A percentile compares a stretch with the other conserved stretches of the same genome.
Conservation (phyloP, 1,140 invertebrate genomes). For the Macrotrachela quadricornifera region DNA sequence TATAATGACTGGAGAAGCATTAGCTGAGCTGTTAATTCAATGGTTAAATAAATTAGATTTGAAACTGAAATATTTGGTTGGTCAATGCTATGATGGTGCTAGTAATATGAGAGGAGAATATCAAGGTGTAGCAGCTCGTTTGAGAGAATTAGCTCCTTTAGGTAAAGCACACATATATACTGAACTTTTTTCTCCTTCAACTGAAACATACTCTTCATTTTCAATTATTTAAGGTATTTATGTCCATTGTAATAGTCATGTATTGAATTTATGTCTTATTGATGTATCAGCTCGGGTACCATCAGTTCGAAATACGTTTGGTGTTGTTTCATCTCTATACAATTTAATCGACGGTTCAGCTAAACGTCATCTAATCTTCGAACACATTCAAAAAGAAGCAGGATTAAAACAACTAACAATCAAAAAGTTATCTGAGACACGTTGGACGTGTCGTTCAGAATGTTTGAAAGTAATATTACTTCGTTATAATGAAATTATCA, state of each 20-base stretch:
- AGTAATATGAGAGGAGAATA: not conserved
- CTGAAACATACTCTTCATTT: no score
- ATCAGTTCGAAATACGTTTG: not conserved
- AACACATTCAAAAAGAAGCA: not conserved
- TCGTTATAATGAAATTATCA: not conserved
- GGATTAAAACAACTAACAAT: not conserved
- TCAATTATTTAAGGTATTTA: not conserved
- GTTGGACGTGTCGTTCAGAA: not conserved
- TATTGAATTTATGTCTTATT: not conserved
- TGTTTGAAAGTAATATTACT: not conserved
- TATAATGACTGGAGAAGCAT: no score
- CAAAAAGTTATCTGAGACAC: not conserved
- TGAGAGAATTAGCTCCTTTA: no score
- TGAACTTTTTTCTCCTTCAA: no score
- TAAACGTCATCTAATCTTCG: slow-evolving; percentile 2
- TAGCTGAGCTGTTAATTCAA: not conserved
- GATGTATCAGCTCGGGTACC: not conserved
- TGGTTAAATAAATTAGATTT: not conserved
- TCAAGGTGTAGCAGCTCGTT: not conserved
- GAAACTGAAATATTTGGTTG: not conserved
- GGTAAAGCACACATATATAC: no score
- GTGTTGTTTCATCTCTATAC: not conserved
- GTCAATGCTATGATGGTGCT: not conserved
- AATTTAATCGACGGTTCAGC: slow-evolving; percentile 1
- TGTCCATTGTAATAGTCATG: slow-evolving; percentile 1